These are phyloP conservation scores for Saccostrea echinata DNA, from an alignment of 1,140 invertebrate genomes.

Conservation along the genomic window DNA sequence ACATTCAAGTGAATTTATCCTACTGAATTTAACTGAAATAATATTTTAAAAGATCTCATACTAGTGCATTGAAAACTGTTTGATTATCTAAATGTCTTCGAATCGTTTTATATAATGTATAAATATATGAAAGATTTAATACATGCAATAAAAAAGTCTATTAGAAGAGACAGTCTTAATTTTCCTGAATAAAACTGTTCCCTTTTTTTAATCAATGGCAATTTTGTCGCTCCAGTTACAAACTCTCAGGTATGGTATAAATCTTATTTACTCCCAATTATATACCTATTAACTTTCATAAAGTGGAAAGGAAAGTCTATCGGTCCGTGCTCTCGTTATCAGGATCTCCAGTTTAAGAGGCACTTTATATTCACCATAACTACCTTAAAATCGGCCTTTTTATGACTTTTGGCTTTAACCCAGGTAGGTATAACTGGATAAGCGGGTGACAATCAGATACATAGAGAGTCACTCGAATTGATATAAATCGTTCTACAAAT, in stretches of 20 bases:
- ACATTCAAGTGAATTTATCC: neutral
- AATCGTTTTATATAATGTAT: too few relatives aligned
- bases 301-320: neutral
- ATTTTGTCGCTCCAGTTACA: slow-evolving; percentile 4
- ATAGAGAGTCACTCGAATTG: slow-evolving; percentile 14
- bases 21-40: neutral
- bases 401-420: slow-evolving; percentile 6
- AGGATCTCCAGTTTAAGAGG: neutral
- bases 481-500: neutral
- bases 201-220: neutral
- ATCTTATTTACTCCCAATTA: slow-evolving; percentile 20
- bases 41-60: too few relatives aligned
- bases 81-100: too few relatives aligned
- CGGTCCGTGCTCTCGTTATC: neutral
- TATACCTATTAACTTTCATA: slow-evolving; percentile 25
- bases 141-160: too few relatives aligned
- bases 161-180: too few relatives aligned
- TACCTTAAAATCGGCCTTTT: slow-evolving; percentile 22
- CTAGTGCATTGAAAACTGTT: too few relatives aligned
- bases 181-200: too few relatives aligned
- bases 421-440: slow-evolving; percentile 12
- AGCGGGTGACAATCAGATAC: neutral
- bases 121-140: too few relatives aligned
- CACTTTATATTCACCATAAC: slow-evolving; percentile 32
- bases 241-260: neutral